Conservation (phyloP, 2,888 invertebrate genomes). For the Phragmatobia fuliginosa region DNA sequence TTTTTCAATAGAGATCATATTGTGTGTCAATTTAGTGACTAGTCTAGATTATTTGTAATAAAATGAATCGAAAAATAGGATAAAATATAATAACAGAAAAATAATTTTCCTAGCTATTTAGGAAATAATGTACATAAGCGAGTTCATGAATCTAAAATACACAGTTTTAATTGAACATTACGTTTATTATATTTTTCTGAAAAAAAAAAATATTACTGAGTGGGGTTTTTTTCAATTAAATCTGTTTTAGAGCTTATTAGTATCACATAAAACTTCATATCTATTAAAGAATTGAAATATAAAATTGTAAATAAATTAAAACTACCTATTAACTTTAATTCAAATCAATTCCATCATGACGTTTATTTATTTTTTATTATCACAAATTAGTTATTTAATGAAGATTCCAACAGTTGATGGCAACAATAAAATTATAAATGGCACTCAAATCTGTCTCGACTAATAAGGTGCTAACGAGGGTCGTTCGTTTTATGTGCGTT, state of each 20-base stretch:
- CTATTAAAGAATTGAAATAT: constrained; percentile 44
- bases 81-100: background rate
- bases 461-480: constrained; percentile 83
- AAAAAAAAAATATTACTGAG: background rate
- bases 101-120: background rate
- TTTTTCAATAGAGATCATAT: background rate
- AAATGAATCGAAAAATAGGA: no score
- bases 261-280: constrained; percentile 41
- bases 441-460: constrained; percentile 77
- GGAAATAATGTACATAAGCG: background rate
- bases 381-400: constrained; percentile 63
- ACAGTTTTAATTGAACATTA: background rate
- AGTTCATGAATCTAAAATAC: background rate
- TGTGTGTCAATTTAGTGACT: background rate
- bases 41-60: background rate
- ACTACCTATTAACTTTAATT: constrained; percentile 40
- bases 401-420: constrained; percentile 67
- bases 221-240: constrained; percentile 25
- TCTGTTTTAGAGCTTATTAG: constrained; percentile 35
- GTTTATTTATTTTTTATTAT: constrained; percentile 61
- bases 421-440: constrained; percentile 75
- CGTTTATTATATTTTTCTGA: background rate
- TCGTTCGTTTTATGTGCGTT: constrained; percentile 81
- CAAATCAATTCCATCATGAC: constrained; percentile 41
- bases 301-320: constrained; percentile 41